Conservation (phyloP, 2,797 vertebrate species). For the Melanogrammus aeglefinus region DNA sequence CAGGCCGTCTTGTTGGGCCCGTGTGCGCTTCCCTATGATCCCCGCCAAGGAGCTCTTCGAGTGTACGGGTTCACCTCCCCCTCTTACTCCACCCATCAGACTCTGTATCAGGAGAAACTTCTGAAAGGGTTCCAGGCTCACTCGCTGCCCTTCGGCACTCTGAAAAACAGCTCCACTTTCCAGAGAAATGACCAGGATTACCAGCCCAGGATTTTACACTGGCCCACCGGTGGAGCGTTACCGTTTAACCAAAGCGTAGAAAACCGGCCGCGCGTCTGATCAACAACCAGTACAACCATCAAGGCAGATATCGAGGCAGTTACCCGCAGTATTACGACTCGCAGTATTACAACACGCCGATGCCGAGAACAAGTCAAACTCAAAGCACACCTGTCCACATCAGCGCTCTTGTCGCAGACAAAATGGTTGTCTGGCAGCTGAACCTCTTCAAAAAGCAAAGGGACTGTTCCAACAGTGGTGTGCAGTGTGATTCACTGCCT, state of each 20-base stretch:
- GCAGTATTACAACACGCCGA: no score
- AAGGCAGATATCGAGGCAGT: no score
- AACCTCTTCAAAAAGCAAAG: constrained; percentile 25
- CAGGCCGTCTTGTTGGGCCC: constrained; percentile 47
- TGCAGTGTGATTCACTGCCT: constrained; percentile 52
- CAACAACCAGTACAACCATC: no score
- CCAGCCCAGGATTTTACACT: constrained; percentile 65
- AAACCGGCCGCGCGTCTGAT: constrained; percentile 14
- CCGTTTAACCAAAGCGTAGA: background rate
- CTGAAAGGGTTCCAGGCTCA: constrained; percentile 74
- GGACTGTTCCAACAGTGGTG: constrained; percentile 53
- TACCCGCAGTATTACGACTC: background rate
- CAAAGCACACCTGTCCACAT: constrained; percentile 56
- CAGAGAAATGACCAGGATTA: constrained; percentile 37
- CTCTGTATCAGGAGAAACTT: constrained; percentile 44
- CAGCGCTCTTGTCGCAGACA: constrained; percentile 49
- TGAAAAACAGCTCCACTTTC: constrained; percentile 41
- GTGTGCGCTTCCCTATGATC: constrained; percentile 76
- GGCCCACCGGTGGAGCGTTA: constrained; percentile 56
- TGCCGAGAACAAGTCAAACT: no score
- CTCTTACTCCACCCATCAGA: constrained; percentile 52
- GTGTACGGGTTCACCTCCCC: constrained; percentile 59
- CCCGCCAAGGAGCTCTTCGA: constrained; percentile 62
- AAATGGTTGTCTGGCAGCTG: constrained; percentile 40
- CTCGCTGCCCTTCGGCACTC: constrained; percentile 54